phyloP scores from a whole-genome alignment of 2,113 vertebrate genomes.

The Centropus unirufus region DNA sequence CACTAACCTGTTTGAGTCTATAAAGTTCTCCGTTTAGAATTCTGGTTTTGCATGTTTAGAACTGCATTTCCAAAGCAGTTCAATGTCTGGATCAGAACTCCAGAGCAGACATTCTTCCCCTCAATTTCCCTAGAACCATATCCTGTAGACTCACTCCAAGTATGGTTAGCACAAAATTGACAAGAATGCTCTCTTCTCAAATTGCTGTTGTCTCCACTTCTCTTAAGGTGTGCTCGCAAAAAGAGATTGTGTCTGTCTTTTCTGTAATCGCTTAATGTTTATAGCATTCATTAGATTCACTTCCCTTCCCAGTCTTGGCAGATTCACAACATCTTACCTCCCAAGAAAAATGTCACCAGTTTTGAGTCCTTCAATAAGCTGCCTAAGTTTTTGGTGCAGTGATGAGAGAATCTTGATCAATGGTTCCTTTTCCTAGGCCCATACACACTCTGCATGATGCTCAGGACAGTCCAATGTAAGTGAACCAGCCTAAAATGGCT shows the following conservation, averaged over 20 bases:
- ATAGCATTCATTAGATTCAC: not conserved
- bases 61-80: not conserved
- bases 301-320: not conserved
- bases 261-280: not conserved
- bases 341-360: not conserved
- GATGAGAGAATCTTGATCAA: not conserved
- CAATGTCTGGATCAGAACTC: not conserved
- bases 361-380: not conserved
- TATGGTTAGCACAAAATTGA: not conserved
- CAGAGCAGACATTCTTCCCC: not conserved
- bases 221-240: not conserved
- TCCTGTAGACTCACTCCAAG: not conserved
- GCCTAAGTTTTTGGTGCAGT: not conserved
- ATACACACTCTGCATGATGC: not conserved
- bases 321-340: not conserved
- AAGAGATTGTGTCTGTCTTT: not conserved
- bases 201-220: not conserved
- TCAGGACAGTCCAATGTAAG: not conserved
- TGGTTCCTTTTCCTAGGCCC: not conserved
- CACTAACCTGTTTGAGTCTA: accelerated
- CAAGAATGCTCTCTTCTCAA: not conserved
- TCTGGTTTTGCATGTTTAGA: not conserved
- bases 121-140: not conserved
- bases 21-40: not conserved
- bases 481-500: not conserved